Evolutionary conservation across 2,797 vertebrate genomes (phyloP), one percentile per base, ranked within the genome.

Genomic region (Otolemur crassicaudatus): DNA sequence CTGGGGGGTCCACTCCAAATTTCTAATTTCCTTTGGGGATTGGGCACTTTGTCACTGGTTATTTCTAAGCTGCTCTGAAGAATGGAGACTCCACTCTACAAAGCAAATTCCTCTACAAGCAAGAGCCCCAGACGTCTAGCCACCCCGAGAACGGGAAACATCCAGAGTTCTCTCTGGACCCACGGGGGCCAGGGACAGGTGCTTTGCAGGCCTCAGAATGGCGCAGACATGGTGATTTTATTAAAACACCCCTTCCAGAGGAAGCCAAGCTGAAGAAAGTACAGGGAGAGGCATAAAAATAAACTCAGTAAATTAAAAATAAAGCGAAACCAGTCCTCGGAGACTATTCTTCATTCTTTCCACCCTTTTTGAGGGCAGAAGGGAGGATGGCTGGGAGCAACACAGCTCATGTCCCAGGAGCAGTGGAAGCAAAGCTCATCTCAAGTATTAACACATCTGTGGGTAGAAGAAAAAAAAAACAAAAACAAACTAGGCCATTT

Each of bases 261-360:
- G 95, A 95, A 81, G 37, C 29, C 53, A 46, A 31, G n/a, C 37
- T 65, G 88, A 91, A 88, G 85, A 85, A 87, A 83, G 34, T 22
- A 40, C 27, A 61, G 75, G 84, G 87, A 90, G 31, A 82, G 56
- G 9, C 31, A 16, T 46, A 61, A 75, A 93, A 97, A 69, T 49
- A 97, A 92, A 95, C 31, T 0, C 87, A 72, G n/a, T 40, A 73
- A 63, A 88, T 94, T 43, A 83, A 58, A 94, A 95, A 29, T 25
- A n/a, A 61, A 89, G 87, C 80, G 37, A 83, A 76, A 34, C 29
- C 34, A 49, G 0, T 46, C 27, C 43, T 87, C 40, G 13, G 69
- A 75, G 70, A n/a, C 1, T 3, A 22, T 2, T 70, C 46, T 92
- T 86, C 82, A 40, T 58, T 91, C 40, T 91, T 95, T 83, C 89